Evolutionary conservation across 2,113 vertebrate species (phyloP).

Genomic region (Dipodomys ordii): DNA sequence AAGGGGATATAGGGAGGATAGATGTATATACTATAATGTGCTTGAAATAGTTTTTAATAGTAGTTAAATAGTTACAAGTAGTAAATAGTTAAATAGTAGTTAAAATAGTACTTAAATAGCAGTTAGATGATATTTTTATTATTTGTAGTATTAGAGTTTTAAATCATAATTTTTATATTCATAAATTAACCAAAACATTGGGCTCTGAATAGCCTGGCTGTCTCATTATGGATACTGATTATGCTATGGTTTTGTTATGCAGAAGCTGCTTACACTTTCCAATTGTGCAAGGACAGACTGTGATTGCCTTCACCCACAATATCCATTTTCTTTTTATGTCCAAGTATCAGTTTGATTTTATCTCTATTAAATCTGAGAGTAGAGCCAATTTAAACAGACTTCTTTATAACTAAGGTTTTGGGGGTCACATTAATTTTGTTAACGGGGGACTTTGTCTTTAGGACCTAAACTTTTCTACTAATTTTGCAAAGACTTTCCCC

Average conservation of each 20-base stretch:
- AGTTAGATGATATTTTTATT: neutral
- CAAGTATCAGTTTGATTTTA: neutral
- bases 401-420: neutral
- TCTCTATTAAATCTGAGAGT: neutral
- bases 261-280: neutral
- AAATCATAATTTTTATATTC: neutral
- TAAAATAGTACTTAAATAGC: too few species aligned
- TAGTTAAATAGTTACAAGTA: neutral
- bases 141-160: neutral
- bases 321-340: slow-evolving; percentile 34
- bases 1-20: neutral
- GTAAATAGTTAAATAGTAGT: too few species aligned
- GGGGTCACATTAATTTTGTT: neutral
- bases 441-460: neutral
- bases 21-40: neutral
- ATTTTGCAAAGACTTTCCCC: neutral
- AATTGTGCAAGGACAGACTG: neutral
- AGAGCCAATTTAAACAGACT: slow-evolving; percentile 13
- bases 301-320: neutral
- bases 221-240: neutral
- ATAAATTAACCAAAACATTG: neutral
- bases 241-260: neutral
- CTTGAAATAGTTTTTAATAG: neutral
- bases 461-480: neutral
- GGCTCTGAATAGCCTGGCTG: neutral